Evolutionary conservation across 2,797 vertebrate species (phyloP).

Genomic region (Erethizon dorsatum): DNA sequence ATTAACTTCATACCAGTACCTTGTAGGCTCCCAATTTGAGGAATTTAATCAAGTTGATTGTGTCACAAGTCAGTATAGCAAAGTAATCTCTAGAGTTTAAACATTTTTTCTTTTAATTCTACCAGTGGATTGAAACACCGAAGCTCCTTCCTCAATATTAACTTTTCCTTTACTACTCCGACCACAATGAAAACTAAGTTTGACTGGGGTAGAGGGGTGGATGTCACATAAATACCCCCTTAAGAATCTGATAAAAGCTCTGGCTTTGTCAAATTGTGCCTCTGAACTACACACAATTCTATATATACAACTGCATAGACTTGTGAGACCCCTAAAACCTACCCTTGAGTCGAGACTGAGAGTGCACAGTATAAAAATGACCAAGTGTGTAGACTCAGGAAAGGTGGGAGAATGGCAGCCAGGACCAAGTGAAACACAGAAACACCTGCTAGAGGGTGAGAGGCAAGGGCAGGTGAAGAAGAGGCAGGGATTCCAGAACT

Average conservation of each 20-base stretch:
- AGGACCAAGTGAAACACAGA: background rate
- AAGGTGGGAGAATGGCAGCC: background rate
- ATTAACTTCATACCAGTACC: background rate
- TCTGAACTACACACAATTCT: background rate
- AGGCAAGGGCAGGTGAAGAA: background rate
- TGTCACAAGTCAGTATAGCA: background rate
- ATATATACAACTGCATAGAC: background rate
- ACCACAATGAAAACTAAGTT: background rate
- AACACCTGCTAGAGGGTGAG: background rate
- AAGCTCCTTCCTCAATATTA: background rate
- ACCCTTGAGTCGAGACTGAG: background rate
- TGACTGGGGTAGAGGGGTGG: background rate
- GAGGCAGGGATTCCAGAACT: background rate
- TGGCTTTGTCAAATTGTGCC: background rate
- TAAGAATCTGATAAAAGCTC: constrained; percentile 20
- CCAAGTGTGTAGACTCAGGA: background rate
- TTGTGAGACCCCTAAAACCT: background rate
- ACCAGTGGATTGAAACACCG: background rate
- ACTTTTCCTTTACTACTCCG: background rate
- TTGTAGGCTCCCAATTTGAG: background rate
- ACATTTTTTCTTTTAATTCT: constrained; percentile 39
- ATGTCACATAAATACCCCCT: background rate
- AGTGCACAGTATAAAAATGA: background rate
- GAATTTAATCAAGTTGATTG: background rate
- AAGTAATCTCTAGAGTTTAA: constrained; percentile 5